Evolutionary conservation across 2,797 vertebrate species (phyloP).

Genomic region (Manis javanica): DNA sequence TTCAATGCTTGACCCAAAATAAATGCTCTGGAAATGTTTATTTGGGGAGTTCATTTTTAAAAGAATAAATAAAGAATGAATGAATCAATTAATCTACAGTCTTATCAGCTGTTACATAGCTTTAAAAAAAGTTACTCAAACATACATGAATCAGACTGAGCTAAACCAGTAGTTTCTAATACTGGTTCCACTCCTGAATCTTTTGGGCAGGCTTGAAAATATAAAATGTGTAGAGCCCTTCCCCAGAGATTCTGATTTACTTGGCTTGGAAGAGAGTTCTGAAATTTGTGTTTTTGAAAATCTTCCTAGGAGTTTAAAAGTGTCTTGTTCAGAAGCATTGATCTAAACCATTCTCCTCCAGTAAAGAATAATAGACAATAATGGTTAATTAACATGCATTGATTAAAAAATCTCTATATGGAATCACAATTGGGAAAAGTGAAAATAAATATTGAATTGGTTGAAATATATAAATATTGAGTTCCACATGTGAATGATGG

Average conservation of each 20-base stretch:
- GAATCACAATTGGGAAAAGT: neutral
- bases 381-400: neutral
- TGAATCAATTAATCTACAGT: neutral
- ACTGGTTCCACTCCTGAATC: neutral
- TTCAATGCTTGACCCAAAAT: neutral
- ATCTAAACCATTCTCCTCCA: neutral
- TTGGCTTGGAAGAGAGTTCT: neutral
- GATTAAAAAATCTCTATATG: neutral
- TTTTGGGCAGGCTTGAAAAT: neutral
- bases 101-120: neutral
- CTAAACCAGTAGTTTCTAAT: neutral
- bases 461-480: neutral
- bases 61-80: neutral
- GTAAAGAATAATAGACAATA: neutral
- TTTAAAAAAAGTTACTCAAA: neutral
- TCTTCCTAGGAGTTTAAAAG: neutral
- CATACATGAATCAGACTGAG: neutral
- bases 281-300: slow-evolving; percentile 16
- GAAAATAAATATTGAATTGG: neutral
- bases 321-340: neutral
- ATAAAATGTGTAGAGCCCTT: neutral
- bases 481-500: neutral
- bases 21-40: neutral
- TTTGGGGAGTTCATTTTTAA: neutral
- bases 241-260: neutral